phyloP scores from a whole-genome alignment of 1,140 invertebrate species.

The Papilio polyxenes region DNA sequence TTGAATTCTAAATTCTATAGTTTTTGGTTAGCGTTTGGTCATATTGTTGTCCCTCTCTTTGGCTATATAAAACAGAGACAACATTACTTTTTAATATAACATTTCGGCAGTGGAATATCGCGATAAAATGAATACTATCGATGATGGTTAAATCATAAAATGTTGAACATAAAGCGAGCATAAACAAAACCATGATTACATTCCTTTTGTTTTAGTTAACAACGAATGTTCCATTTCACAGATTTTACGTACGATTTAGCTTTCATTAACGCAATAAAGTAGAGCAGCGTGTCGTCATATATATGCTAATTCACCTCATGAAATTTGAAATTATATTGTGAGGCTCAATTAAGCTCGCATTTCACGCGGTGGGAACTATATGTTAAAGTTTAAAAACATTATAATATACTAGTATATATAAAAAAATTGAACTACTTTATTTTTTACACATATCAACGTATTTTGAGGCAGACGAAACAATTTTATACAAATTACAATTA shows the following conservation, averaged over 20 bases:
- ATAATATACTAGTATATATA: not conserved
- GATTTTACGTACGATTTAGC: constrained; percentile 16
- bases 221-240: not conserved
- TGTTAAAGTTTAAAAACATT: not conserved
- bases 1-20: too few species aligned
- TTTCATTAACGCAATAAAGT: constrained; percentile 21
- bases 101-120: too few species aligned
- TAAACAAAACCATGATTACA: not conserved
- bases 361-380: not conserved
- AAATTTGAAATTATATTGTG: constrained; percentile 27
- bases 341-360: constrained; percentile 8
- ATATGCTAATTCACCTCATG: constrained; percentile 20
- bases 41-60: too few species aligned
- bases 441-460: too few species aligned
- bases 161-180: not conserved
- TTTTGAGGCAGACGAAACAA: too few species aligned
- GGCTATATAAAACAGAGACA: too few species aligned
- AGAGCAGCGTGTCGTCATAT: constrained; percentile 17
- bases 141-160: not conserved
- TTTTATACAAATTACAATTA: too few species aligned
- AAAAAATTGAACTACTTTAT: not conserved
- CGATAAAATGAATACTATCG: not conserved
- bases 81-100: too few species aligned
- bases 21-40: too few species aligned
- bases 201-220: constrained; percentile 1